A percentile compares a stretch with the other conserved stretches of the same genome.
phyloP scores from a whole-genome alignment of 1,140 invertebrate genomes.

The Cydia splendana region DNA sequence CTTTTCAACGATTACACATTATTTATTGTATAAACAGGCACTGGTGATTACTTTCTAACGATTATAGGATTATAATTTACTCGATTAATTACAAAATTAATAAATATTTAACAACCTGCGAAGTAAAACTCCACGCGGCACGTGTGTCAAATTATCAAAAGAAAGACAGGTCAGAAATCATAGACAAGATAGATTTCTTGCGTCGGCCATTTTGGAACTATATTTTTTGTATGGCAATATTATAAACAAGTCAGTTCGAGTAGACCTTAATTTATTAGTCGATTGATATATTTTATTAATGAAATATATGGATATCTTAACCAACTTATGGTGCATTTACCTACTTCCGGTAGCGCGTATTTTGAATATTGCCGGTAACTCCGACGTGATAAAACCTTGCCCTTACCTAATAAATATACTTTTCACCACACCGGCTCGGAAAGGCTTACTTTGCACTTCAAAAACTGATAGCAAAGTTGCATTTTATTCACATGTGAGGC shows the following conservation, averaged over 20 bases:
- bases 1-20: constrained; percentile 48
- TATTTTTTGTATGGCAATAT: constrained; percentile 58
- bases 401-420: too few species aligned
- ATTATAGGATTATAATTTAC: background rate
- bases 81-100: constrained; percentile 15
- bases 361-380: too few species aligned
- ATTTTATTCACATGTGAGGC: too few species aligned
- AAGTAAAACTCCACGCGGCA: constrained; percentile 79
- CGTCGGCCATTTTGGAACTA: constrained; percentile 50
- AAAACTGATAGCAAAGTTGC: too few species aligned
- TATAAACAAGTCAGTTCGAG: background rate
- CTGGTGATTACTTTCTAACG: constrained; percentile 33
- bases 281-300: too few species aligned
- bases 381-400: too few species aligned
- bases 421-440: too few species aligned
- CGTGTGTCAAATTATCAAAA: constrained; percentile 79
- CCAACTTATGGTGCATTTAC: too few species aligned
- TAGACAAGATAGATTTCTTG: constrained; percentile 65
- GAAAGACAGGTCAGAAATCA: constrained; percentile 55
- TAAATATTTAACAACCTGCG: constrained; percentile 73
- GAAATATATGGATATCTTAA: too few species aligned
- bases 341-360: too few species aligned
- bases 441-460: too few species aligned
- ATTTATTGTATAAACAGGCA: constrained; percentile 45
- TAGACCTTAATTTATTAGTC: background rate